Conservation (phyloP, 2,888 invertebrate genomes). For the Heteromyza rotundicornis region DNA sequence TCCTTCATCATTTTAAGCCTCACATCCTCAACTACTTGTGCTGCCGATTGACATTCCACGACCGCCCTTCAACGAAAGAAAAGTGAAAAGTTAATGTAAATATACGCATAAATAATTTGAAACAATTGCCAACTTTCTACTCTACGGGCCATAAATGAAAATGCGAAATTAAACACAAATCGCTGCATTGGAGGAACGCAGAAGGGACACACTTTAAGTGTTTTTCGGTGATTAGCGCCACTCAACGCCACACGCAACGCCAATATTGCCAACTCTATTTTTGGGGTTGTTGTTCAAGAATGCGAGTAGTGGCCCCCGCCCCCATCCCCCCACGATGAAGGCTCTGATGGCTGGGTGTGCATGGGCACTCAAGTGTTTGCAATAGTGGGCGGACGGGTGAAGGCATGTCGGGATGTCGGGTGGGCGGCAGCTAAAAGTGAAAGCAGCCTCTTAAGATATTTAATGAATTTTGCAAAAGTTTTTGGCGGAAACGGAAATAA, state of each 20-base stretch:
- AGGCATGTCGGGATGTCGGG: not conserved
- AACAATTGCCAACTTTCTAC: slow-evolving; percentile 10
- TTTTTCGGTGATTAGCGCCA: not conserved
- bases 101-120: slow-evolving; percentile 7
- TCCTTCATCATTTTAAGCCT: too few relatives aligned
- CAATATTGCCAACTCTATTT: too few relatives aligned
- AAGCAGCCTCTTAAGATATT: slow-evolving; percentile 12
- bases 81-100: slow-evolving; percentile 18
- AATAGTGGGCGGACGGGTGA: not conserved
- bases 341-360: too few relatives aligned
- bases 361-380: too few relatives aligned
- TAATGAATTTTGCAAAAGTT: slow-evolving; percentile 53
- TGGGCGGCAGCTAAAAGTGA: not conserved
- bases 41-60: too few relatives aligned
- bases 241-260: not conserved
- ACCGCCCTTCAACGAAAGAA: too few relatives aligned
- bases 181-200: not conserved
- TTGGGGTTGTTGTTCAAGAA: not conserved
- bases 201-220: not conserved
- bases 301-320: not conserved
- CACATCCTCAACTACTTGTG: too few relatives aligned
- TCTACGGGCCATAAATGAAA: not conserved
- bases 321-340: too few relatives aligned
- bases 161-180: not conserved
- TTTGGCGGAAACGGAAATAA: slow-evolving; percentile 50